These are phyloP conservation scores for Bimastos eiseni DNA, from an alignment of 2,888 invertebrate genomes.

Conservation along the genomic window DNA sequence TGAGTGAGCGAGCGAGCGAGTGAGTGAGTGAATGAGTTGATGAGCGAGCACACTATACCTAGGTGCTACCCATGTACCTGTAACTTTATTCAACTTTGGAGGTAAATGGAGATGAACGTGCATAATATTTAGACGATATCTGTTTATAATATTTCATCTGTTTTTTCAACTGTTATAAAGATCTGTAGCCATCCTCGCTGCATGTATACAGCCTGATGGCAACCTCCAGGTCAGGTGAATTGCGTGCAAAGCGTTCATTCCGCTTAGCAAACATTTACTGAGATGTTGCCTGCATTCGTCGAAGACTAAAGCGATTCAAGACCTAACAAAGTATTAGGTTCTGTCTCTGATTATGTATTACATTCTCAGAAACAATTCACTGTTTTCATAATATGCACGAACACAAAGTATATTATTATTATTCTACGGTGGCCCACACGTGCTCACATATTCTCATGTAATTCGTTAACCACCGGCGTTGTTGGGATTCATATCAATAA, in stretches of 20 bases:
- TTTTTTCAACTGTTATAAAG: background rate
- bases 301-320: background rate
- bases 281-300: background rate
- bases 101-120: background rate
- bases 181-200: background rate
- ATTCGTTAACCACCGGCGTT: background rate
- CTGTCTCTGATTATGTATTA: background rate
- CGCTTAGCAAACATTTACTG: background rate
- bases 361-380: background rate
- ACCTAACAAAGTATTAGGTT: slow-evolving; percentile 6
- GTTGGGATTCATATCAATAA: background rate
- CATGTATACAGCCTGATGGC: background rate
- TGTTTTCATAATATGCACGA: background rate
- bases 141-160: slow-evolving; percentile 6
- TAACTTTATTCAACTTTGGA: background rate
- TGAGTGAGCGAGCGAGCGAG: too few relatives aligned
- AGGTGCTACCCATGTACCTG: background rate
- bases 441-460: background rate
- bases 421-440: background rate
- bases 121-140: background rate
- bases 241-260: background rate
- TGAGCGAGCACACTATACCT: background rate
- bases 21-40: background rate
- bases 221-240: background rate
- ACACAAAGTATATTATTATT: too few relatives aligned